These are phyloP conservation scores for Tauraco erythrolophus DNA, from an alignment of 2,113 vertebrate species.

Conservation along the genomic window DNA sequence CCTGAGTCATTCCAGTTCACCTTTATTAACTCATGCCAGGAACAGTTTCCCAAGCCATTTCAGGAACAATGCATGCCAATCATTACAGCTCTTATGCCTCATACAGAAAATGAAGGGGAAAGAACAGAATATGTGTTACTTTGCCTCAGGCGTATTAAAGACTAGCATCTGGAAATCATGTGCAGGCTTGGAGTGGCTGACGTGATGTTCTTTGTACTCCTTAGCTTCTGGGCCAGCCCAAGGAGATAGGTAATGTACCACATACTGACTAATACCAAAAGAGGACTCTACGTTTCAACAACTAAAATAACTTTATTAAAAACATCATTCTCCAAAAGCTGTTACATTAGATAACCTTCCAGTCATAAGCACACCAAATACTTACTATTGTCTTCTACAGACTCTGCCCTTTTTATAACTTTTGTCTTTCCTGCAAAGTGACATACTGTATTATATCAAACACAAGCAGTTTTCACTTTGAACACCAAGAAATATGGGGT, in stretches of 20 bases:
- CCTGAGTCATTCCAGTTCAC: constrained; percentile 19
- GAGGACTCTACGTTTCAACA: not conserved
- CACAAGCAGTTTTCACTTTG: not conserved
- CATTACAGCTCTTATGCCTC: constrained; percentile 16
- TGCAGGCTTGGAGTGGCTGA: not conserved
- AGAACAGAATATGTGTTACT: not conserved
- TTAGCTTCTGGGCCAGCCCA: not conserved
- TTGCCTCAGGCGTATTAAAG: not conserved
- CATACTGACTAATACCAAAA: not conserved
- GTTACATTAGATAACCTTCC: not conserved
- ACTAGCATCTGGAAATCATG: not conserved
- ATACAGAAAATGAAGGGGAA: constrained; percentile 29
- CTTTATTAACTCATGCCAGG: constrained; percentile 27
- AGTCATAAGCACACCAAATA: not conserved
- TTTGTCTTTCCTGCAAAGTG: not conserved
- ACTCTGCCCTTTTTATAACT: not conserved
- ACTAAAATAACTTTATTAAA: constrained; percentile 9
- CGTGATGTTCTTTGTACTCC: not conserved
- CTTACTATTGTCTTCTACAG: not conserved
- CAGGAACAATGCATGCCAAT: constrained; percentile 9
- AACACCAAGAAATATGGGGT: not conserved
- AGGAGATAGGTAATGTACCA: not conserved
- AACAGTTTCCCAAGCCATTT: constrained; percentile 22
- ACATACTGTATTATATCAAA: not conserved
- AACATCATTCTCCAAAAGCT: not conserved